A percentile compares a stretch with the other conserved stretches of the same genome.
Conservation (phyloP, 2,797 vertebrate species). For the Echiichthys vipera region DNA sequence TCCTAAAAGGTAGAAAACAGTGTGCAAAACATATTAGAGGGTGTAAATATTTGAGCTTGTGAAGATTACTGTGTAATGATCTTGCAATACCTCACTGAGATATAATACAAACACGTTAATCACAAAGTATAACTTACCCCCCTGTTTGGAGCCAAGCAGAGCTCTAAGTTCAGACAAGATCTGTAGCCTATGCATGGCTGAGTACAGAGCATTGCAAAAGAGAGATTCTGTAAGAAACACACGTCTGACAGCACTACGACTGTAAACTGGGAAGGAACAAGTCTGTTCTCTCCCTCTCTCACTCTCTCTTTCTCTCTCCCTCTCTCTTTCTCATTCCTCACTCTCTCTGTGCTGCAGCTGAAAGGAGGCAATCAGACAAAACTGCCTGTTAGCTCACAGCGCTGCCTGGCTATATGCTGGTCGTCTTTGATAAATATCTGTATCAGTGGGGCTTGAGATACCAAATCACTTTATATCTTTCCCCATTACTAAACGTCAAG, state of each 20-base stretch:
- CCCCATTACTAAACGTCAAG: conserved; percentile 34
- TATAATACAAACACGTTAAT: conserved; percentile 30
- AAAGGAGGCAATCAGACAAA: conserved; percentile 77
- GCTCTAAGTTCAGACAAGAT: conserved; percentile 72
- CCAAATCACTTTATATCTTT: conserved; percentile 77
- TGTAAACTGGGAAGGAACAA: conserved; percentile 52
- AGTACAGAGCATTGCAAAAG: conserved; percentile 79
- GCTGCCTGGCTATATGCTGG: no score
- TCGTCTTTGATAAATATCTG: no score
- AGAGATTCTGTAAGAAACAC: conserved; percentile 65
- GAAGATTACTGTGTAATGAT: conserved; percentile 14
- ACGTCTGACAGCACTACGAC: conserved; percentile 57
- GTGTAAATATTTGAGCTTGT: conserved; percentile 3
- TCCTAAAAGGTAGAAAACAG: conserved; percentile 5
- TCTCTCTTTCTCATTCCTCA: conserved; percentile 22
- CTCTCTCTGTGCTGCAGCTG: conserved; percentile 47
- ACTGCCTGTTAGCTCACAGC: conserved; percentile 66
- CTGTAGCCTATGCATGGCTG: conserved; percentile 78
- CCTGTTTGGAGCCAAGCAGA: conserved; percentile 66
- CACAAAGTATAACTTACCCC: conserved; percentile 76
- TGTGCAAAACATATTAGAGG: neutral
- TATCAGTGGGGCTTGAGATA: conserved; percentile 59
- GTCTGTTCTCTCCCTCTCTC: conserved; percentile 3
- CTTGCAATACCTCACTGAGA: conserved; percentile 20
- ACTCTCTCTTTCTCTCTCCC: conserved; percentile 14